phyloP scores from a whole-genome alignment of 1,140 invertebrate species.

The Leptinotarsa defecta region DNA sequence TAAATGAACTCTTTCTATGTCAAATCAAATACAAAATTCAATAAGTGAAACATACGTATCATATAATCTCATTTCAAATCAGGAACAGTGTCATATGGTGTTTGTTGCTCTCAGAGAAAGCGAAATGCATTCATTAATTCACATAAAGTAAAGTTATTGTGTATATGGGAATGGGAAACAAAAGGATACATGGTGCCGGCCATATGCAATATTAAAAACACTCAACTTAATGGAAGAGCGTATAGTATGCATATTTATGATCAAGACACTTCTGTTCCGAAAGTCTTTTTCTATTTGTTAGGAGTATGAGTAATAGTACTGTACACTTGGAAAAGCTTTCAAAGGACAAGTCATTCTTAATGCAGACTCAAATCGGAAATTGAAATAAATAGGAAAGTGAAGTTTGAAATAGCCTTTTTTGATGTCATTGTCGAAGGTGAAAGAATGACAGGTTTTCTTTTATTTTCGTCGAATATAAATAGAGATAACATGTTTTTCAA shows the following conservation, averaged over 20 bases:
- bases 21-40: too few relatives aligned
- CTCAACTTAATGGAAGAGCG: conserved; percentile 19
- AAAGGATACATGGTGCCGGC: conserved; percentile 1
- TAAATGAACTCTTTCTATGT: too few relatives aligned
- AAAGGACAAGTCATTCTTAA: not conserved
- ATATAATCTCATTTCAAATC: not conserved
- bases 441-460: too few relatives aligned
- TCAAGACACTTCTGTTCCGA: conserved; percentile 19
- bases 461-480: too few relatives aligned
- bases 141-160: conserved; percentile 21
- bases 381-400: too few relatives aligned
- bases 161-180: not conserved
- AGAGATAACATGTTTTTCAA: too few relatives aligned
- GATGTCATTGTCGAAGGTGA: too few relatives aligned
- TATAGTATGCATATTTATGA: conserved; percentile 22
- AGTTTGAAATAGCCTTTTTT: too few relatives aligned
- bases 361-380: too few relatives aligned
- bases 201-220: conserved; percentile 26
- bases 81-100: not conserved
- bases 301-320: conserved; percentile 15
- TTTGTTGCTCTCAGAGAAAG: not conserved
- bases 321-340: conserved; percentile 12
- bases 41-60: not conserved
- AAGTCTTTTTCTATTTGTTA: conserved; percentile 15
- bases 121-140: not conserved